Evolutionary conservation across 2,888 invertebrate genomes (phyloP).

Genomic region (Amiota mariae): DNA sequence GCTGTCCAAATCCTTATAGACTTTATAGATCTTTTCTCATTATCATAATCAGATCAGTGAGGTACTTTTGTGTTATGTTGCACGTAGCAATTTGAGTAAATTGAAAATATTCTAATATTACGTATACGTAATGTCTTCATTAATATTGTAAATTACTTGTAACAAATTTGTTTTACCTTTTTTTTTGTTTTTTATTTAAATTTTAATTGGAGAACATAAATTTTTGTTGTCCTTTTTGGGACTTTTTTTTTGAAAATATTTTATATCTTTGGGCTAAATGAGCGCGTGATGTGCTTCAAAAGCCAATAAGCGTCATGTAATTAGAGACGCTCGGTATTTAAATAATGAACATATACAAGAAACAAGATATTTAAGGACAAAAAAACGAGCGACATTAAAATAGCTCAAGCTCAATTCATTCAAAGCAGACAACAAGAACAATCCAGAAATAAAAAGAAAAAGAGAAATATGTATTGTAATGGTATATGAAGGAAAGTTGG

Average conservation of each 20-base stretch:
- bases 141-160: background rate
- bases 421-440: slow-evolving; percentile 17
- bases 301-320: slow-evolving; percentile 11
- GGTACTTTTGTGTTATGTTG: too few species aligned
- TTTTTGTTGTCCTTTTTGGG: background rate
- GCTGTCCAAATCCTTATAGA: too few species aligned
- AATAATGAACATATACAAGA: background rate
- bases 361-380: too few species aligned
- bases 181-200: background rate
- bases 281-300: background rate
- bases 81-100: too few species aligned
- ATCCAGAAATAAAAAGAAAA: slow-evolving; percentile 25
- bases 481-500: too few species aligned
- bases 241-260: background rate
- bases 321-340: background rate
- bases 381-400: too few species aligned
- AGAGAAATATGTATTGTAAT: too few species aligned
- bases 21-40: too few species aligned
- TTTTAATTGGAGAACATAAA: too few species aligned
- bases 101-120: too few species aligned
- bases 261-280: background rate
- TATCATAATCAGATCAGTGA: too few species aligned
- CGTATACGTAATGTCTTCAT: background rate
- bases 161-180: background rate
- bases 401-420: too few species aligned